These are phyloP conservation scores for Capreolus pygargus DNA, from an alignment of 2,113 vertebrate genomes.

Conservation along the genomic window DNA sequence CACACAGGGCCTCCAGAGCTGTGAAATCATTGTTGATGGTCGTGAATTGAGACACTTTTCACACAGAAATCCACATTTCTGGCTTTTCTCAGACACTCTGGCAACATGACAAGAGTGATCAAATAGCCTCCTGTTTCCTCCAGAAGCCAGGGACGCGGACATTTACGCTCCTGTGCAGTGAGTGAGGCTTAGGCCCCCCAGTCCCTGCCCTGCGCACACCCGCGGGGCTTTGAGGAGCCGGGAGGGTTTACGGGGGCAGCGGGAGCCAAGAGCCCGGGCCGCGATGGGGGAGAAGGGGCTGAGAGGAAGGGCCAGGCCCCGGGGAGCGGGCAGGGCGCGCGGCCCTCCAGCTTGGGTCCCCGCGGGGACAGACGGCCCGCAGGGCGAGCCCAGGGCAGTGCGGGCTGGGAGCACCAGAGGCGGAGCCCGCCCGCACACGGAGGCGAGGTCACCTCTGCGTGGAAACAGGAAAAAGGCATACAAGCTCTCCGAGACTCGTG, in stretches of 20 bases:
- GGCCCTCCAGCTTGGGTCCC: neutral
- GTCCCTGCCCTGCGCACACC: neutral
- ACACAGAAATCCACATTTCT: neutral
- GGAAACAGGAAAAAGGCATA: neutral
- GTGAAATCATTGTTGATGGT: neutral
- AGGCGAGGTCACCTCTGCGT: rapidly evolving
- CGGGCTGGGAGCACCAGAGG: rapidly evolving
- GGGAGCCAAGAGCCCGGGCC: neutral
- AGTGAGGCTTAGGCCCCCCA: rapidly evolving
- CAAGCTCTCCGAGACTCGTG: neutral
- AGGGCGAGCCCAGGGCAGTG: neutral
- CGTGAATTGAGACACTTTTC: neutral
- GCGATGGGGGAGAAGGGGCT: rapidly evolving
- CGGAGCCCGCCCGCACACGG: neutral
- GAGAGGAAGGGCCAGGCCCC: too few relatives aligned
- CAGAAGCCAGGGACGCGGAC: rapidly evolving
- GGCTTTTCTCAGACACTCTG: neutral
- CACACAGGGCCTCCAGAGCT: neutral
- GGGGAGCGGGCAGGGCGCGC: rapidly evolving
- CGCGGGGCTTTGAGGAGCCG: rapidly evolving
- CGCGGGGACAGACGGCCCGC: rapidly evolving
- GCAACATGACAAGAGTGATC: rapidly evolving
- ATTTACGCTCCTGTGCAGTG: rapidly evolving
- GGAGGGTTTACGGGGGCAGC: neutral
- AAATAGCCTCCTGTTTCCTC: too few relatives aligned